phyloP scores from a whole-genome alignment of 1,140 invertebrate species.

The Diploscapter pachys region DNA sequence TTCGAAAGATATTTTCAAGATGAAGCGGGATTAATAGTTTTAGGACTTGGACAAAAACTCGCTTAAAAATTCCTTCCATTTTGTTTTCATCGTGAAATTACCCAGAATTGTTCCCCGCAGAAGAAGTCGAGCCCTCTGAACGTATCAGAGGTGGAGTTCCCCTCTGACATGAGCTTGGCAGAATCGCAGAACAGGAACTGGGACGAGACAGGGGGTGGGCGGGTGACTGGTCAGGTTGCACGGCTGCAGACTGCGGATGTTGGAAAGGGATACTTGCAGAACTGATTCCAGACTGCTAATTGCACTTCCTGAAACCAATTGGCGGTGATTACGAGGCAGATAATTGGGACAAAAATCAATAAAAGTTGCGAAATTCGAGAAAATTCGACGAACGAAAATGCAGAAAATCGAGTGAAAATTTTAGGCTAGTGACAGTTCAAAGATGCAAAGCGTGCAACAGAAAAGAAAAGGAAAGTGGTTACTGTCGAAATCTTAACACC shows the following conservation, averaged over 20 bases:
- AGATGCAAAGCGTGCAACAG: too few species aligned
- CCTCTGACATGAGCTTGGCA: too few species aligned
- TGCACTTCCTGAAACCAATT: not conserved
- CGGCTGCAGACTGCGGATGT: not conserved
- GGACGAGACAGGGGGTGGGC: not conserved
- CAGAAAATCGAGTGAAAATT: too few species aligned
- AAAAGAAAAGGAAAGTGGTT: too few species aligned
- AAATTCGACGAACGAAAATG: not conserved
- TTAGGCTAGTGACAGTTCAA: too few species aligned
- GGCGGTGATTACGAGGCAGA: not conserved
- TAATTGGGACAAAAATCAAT: not conserved
- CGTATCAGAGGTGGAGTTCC: too few species aligned
- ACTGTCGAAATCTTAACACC: too few species aligned
- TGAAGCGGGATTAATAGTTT: too few species aligned
- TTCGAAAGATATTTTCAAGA: too few species aligned
- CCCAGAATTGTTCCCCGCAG: slow-evolving; percentile 38
- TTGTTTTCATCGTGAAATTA: not conserved
- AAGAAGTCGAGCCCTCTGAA: slow-evolving; percentile 26
- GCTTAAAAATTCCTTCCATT: not conserved
- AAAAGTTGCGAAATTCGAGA: not conserved
- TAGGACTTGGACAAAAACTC: too few species aligned
- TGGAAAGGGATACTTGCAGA: not conserved
- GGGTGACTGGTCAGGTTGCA: not conserved
- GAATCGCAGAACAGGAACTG: too few species aligned
- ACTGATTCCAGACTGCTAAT: not conserved